A percentile compares a stretch with the other conserved stretches of the same genome.
These are phyloP conservation scores for Semotilus atromaculatus DNA, from an alignment of 2,797 vertebrate species.

Conservation along the genomic window DNA sequence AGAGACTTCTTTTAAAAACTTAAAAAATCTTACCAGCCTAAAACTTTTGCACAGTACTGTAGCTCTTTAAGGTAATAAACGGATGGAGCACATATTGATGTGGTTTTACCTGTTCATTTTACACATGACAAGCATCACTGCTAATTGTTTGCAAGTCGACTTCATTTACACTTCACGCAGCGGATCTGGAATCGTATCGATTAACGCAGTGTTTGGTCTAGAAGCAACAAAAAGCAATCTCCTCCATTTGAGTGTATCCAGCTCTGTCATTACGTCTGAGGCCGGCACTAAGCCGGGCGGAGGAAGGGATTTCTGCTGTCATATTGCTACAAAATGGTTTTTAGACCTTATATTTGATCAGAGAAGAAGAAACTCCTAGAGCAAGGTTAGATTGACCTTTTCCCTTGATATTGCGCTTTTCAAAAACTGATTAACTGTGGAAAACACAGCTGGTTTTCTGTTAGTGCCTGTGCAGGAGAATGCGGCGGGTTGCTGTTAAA, in stretches of 20 bases:
- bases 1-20: too few relatives aligned
- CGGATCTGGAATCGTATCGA: not conserved
- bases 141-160: not conserved
- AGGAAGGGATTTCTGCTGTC: constrained; percentile 24
- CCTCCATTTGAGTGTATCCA: constrained; percentile 25
- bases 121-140: not conserved
- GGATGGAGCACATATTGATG: not conserved
- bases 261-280: constrained; percentile 34
- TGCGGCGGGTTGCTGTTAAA: not conserved
- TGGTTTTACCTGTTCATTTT: not conserved
- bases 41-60: too few relatives aligned
- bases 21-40: too few relatives aligned
- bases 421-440: not conserved
- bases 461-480: not conserved
- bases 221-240: constrained; percentile 39
- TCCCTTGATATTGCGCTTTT: constrained; percentile 24
- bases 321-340: constrained; percentile 36
- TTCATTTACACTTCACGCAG: not conserved
- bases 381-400: constrained; percentile 41
- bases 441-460: not conserved
- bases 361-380: constrained; percentile 13
- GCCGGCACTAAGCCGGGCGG: not conserved
- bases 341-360: constrained; percentile 30
- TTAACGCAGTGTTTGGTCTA: constrained; percentile 26
- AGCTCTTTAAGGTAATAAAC: too few relatives aligned